These are phyloP conservation scores for Merluccius polli DNA, from an alignment of 2,797 vertebrate genomes.

Conservation along the genomic window DNA sequence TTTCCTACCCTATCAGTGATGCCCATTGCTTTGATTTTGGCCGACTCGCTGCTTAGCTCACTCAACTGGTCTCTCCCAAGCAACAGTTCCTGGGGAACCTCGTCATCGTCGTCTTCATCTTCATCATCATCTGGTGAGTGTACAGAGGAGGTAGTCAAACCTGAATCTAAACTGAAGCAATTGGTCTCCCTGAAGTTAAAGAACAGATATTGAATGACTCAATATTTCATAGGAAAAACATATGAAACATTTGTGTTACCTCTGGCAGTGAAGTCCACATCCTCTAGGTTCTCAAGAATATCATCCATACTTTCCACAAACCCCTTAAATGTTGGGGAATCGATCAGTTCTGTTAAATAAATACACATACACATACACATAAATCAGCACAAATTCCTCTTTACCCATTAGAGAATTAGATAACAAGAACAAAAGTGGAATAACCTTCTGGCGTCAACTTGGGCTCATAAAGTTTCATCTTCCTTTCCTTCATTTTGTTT, in stretches of 20 bases:
- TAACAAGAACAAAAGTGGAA: not conserved
- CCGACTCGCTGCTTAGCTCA: constrained; percentile 90
- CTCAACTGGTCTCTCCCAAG: constrained; percentile 92
- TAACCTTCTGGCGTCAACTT: constrained; percentile 90
- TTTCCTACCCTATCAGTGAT: constrained; percentile 86
- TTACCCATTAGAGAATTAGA: not conserved
- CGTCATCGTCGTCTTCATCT: constrained; percentile 92
- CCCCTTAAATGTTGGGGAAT: constrained; percentile 93
- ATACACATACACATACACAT: no score
- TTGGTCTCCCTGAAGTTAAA: not conserved
- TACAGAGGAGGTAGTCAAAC: constrained; percentile 18
- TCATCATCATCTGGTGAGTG: constrained; percentile 66
- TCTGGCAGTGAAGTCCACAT: constrained; percentile 87
- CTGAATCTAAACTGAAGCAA: not conserved
- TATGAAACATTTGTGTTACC: constrained; percentile 64
- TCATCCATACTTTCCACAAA: constrained; percentile 86
- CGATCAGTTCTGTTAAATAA: constrained; percentile 85
- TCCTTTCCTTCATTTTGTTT: constrained; percentile 96
- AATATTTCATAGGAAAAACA: constrained; percentile 2
- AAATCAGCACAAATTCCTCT: not conserved
- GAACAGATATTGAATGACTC: not conserved
- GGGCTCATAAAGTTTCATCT: constrained; percentile 84
- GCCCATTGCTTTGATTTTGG: constrained; percentile 97
- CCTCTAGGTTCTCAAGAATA: constrained; percentile 92
- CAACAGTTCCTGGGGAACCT: constrained; percentile 91